Base-by-base conservation (phyloP, 2,113 vertebrate genomes). In the Protomyctophum bolini region DNA sequence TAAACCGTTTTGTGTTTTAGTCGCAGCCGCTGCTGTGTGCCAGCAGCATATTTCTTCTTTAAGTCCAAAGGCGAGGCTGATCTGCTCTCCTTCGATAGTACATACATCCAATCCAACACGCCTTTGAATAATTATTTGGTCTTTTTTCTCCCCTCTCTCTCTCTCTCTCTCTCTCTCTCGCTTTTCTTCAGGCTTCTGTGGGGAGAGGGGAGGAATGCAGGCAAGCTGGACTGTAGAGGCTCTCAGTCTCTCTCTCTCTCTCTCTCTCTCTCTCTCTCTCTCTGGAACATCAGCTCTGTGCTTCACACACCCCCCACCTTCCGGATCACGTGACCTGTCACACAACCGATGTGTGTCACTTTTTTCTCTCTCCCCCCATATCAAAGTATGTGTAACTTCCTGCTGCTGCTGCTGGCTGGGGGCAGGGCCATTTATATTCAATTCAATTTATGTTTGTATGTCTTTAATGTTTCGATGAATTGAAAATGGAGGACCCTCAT, bases 151-250 rank as follows among this genome's bases (percentile, higher is more conserved):
- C 75, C 58, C 70, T 83, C 82, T 80, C 79, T 89, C 81, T 83
- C 80, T 70, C 51, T 65, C 68, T 75, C 58, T 83, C 70, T 83
- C 82, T 80, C 79, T 89, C 81, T 83, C 80, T 70, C 51, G 62
- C 68, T 62, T 70, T 65, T 68, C 41, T 56, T 67, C 83, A 83
- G 88, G 85, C 90, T 91, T 88, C 80, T 41, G 33, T 41, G 60
- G 85, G 86, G 89, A 90, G 86, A 90, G 86, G 89, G 83, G 83
- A 91, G 92, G 93, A 94, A 94, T 92, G 91, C 93, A 91, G 89
- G 73, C 87, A 86, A 86, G 75, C 89, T 82, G 88, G 84, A 88
- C 76, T 61, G 70, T 3, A 41, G 33, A 41, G 33, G 33, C 33
- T 41, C 33, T 41, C 33, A n/a, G n/a, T 41, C 3, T 21, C 21